Base-by-base conservation (phyloP, 92 coral and sea anemone genomes). In the Porites divaricata region DNA sequence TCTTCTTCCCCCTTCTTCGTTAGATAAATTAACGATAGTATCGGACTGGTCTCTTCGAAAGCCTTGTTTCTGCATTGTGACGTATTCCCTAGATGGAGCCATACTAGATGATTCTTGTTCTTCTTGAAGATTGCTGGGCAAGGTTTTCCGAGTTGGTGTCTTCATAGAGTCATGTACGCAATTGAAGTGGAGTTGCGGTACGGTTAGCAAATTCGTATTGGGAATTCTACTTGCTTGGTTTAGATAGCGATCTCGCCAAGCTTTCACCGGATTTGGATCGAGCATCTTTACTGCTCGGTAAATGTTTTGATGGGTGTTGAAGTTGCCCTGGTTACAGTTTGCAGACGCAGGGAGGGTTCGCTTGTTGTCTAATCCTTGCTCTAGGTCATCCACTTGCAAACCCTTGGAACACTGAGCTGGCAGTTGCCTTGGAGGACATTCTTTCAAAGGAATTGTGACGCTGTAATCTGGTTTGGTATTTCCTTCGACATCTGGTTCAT, bases 231-330 rank as follows among this genome's bases (percentile, higher is more conserved):
- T 24, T 12, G 71, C 59, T 4, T 77, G 15, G 45, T 15, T 41
- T 48, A 77, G 63, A 45, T 48, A 77, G 21, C 71, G 81, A 24
- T 77, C 71, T 77, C 63, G 70, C 81, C 81, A 77, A 13, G 63
- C 71, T 77, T 63, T 77, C 58, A 21, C 50, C 2, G 71, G 58
- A 4, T 13, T 63, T 63, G 63, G 41, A 45, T 77, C 71, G 14
- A 63, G 26, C 24, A 28, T 21, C 45, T 58, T 45, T 17, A 20
- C 70, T 9, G 22, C 63, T 77, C 81, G 63, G 71, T 45, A 21
- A 13, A 10, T 62, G 14, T 77, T 70, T 61, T 13, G 61, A 25
- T 21, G 16, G 16, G 59, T 23, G 26, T 15, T 14, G 12, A 53
- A 41, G 2, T 22, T 14, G 25, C 81, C 49, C 21, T 20, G 23